Base-by-base conservation (phyloP, 2,888 invertebrate species). In the Ophioninae sp. region DNA sequence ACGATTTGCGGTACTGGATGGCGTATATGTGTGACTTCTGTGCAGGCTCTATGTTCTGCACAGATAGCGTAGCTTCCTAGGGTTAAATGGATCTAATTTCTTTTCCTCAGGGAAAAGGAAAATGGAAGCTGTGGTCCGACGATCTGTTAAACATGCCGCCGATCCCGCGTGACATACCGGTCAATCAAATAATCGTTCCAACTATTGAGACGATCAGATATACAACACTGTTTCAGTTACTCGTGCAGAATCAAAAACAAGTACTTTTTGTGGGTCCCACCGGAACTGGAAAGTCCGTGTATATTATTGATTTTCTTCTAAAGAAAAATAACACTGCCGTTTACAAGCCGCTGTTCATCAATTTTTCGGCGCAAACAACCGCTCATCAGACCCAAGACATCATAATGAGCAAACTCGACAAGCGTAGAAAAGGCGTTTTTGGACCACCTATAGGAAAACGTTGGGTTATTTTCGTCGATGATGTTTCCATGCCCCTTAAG, bases 341-440 rank as follows among this genome's bases (percentile, higher is more conserved):
- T 0, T 98, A 96, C 91, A 97, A 97, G 89, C 97, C 98, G 0
- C 93, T 98, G 57, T 96, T 98, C 85, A 96, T 99, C 89, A 98
- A 97, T 87, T 99, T 99, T 92, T 98, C 98, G 0, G 98, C 98
- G 0, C 98, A 98, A 94, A 98, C 98, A 0, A 96, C 97, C 21
- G 98, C 98, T 50, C 98, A 97, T 93, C 97, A 98, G 92, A 98
- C 98, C 0, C 98, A 99, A 93, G 97, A 98, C 90, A 97, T 98
- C 77, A 97, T 99, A 67, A 98, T 98, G 98, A 96, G 96, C 5
- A 98, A 98, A 93, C 93, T 99, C 87, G 98, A 98, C 91, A 98
- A 98, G 92, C 94, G 99, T 76, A 94, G 98, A 70, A 98, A 98
- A 95, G 96, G 99, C 1, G 97, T 98, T 17, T 99, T 95, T 91